Conservation (phyloP, 2,888 invertebrate genomes). For the Lissocephala sabroskyi region DNA sequence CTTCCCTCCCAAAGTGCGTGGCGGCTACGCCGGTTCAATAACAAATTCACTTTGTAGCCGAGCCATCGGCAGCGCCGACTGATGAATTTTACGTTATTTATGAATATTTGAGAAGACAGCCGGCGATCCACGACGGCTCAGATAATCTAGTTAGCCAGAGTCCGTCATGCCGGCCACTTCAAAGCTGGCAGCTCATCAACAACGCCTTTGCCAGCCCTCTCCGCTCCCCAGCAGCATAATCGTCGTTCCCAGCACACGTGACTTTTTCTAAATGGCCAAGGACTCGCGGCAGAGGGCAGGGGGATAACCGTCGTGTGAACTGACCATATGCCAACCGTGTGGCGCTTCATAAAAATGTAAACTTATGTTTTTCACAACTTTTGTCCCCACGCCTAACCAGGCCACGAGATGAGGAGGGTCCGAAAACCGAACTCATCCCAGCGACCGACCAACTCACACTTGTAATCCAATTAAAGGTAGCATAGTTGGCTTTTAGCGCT, state of each 20-base stretch:
- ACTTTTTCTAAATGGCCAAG: not conserved
- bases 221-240: not conserved
- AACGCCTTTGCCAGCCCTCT: not conserved
- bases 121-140: too few species aligned
- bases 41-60: slow-evolving; percentile 56
- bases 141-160: too few species aligned
- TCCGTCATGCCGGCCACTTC: too few species aligned
- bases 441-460: too few species aligned
- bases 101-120: slow-evolving; percentile 47
- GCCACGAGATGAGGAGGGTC: too few species aligned
- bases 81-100: slow-evolving; percentile 42
- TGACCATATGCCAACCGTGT: slow-evolving; percentile 44
- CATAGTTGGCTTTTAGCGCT: slow-evolving; percentile 66
- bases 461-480: slow-evolving; percentile 68
- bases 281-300: not conserved
- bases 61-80: slow-evolving; percentile 19
- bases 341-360: slow-evolving; percentile 62
- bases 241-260: not conserved
- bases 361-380: slow-evolving; percentile 49
- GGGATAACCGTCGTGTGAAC: too few species aligned
- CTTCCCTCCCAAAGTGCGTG: too few species aligned
- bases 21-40: too few species aligned
- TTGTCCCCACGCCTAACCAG: not conserved
- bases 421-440: slow-evolving; percentile 15
- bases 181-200: not conserved